Evolutionary conservation across 2,888 invertebrate species (phyloP).

Genomic region (Andrena bucephala): DNA sequence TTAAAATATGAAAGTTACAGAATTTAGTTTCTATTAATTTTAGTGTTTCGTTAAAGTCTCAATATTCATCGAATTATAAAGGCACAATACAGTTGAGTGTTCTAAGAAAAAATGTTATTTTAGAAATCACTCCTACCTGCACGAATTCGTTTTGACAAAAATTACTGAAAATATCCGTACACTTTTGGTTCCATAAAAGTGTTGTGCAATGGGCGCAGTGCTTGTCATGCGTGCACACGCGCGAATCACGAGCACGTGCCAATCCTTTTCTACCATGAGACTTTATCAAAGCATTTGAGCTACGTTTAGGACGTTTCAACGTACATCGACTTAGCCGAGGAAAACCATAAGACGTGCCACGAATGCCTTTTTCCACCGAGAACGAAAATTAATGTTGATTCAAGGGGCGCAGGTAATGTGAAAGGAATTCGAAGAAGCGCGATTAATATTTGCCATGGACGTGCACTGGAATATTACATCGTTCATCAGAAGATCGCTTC

Average conservation of each 20-base stretch:
- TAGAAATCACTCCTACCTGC: no score
- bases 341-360: slow-evolving; percentile 24
- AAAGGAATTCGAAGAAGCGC: neutral
- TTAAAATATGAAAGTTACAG: neutral
- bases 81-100: neutral
- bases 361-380: slow-evolving; percentile 24
- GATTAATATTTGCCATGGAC: slow-evolving; percentile 19
- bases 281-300: slow-evolving; percentile 9
- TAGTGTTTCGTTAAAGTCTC: neutral
- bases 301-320: slow-evolving; percentile 12
- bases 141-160: neutral
- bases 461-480: neutral
- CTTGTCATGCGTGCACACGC: neutral
- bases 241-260: neutral
- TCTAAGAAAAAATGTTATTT: neutral
- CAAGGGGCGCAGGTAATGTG: neutral
- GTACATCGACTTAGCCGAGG: neutral
- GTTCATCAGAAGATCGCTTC: neutral
- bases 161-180: neutral
- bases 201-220: neutral
- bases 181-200: neutral
- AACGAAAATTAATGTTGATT: slow-evolving; percentile 28
- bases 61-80: neutral
- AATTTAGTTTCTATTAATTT: neutral
- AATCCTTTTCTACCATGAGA: slow-evolving; percentile 4